phyloP scores from a whole-genome alignment of 2,797 vertebrate species.

The Alauda arvensis region DNA sequence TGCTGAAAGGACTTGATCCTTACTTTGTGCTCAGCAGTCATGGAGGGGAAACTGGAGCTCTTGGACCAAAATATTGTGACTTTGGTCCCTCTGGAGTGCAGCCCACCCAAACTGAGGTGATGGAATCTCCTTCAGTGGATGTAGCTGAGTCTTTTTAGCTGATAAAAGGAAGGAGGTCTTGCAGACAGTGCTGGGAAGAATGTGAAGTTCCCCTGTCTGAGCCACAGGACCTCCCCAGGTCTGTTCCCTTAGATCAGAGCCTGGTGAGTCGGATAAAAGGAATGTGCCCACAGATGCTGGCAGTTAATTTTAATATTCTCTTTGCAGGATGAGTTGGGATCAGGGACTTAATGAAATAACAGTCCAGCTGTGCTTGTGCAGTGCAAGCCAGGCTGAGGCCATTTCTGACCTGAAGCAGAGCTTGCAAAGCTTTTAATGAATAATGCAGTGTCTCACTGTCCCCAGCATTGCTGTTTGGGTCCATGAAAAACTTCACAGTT shows the following conservation, averaged over 20 bases:
- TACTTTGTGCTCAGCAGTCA: neutral
- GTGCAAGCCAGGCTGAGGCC: neutral
- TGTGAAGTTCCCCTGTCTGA: neutral
- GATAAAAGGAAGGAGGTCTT: neutral
- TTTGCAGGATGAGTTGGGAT: neutral
- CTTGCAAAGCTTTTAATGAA: neutral
- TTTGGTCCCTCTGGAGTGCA: neutral
- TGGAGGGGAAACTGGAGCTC: neutral
- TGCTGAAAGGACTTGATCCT: neutral
- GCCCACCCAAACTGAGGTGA: neutral
- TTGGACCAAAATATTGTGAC: neutral
- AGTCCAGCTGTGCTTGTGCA: neutral
- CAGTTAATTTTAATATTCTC: neutral
- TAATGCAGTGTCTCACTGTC: neutral
- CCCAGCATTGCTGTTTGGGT: neutral
- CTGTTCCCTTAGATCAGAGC: neutral
- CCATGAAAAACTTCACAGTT: neutral
- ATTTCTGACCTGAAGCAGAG: neutral
- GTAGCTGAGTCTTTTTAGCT: neutral
- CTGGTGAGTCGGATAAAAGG: neutral
- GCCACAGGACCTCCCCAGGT: neutral
- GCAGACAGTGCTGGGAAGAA: neutral
- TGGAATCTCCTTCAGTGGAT: neutral
- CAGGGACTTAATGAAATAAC: neutral
- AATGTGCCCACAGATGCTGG: neutral